Base-by-base conservation (phyloP, 1,140 invertebrate genomes). In the Ephestia elutella region DNA sequence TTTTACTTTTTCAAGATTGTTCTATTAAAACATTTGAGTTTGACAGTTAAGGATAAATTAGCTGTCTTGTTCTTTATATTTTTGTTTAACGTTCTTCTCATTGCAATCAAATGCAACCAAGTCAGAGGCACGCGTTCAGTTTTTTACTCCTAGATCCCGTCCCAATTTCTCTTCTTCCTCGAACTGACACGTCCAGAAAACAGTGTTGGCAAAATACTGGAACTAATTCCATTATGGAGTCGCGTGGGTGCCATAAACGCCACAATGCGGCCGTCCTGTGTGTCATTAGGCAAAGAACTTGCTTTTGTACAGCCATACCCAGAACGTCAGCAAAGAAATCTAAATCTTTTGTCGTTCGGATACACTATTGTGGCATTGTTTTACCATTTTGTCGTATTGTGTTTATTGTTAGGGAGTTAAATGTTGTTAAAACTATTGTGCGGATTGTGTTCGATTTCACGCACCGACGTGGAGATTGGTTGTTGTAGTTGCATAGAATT, bases 371-470 rank as follows among this genome's bases (percentile, higher is more conserved):
- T 75, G 48, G 54, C 60, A 74, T 84, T 86, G 80, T 86, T 75
- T 72, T 71, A 75, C 32, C 65, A 74, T 82, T 82, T 79, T 82
- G 71, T 70, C 54, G 50, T 60, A 72, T 80, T 86, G 84, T 76
- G 77, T 57, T 73, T 64, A 83, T 87, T 87, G 83, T 86, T 82
- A 76, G 82, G 85, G 75, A 87, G 85, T 86, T 86, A 86, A 84
- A 86, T 86, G 82, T 83, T 73, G 79, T 86, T 86, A 82, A 81
- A 61, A 65, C 56, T 62, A 79, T 86, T 87, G 73, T 84, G n/a
- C 15, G 48, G 53, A 55, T 82, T 86, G 76, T 84, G 25, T 18
- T 58, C n/a, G 66, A 86, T 86, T 82, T 86, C 76, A 84, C 68
- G 78, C 62, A 66, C 63, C 65, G 61, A 68, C 71, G 58, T 64